These are phyloP conservation scores for Ochotona curzoniae DNA, from an alignment of 2,113 vertebrate genomes.

Conservation along the genomic window DNA sequence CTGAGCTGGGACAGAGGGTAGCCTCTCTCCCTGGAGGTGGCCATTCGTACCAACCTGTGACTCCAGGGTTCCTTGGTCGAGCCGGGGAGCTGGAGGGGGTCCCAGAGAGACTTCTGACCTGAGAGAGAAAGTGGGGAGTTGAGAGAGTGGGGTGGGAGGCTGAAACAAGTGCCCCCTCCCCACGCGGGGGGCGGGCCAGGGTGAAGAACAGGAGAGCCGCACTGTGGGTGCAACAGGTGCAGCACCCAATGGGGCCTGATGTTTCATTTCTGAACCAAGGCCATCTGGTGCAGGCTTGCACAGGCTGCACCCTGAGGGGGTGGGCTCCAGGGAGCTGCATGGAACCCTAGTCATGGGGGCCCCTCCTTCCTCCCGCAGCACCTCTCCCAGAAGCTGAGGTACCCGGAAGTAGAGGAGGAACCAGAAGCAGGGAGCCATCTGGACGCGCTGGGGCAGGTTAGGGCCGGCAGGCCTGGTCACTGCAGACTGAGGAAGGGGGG, in stretches of 20 bases:
- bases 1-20: neutral
- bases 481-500: neutral
- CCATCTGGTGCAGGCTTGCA: neutral
- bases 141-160: neutral
- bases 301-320: neutral
- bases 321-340: neutral
- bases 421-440: neutral
- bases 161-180: neutral
- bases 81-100: constrained; percentile 69
- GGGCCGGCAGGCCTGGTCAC: neutral
- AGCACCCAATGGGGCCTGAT: neutral
- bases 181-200: too few relatives aligned
- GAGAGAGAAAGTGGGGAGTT: neutral
- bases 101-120: constrained; percentile 71
- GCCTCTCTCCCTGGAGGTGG: neutral
- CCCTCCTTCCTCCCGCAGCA: neutral
- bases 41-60: constrained; percentile 55
- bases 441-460: neutral
- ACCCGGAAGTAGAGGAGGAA: constrained; percentile 55
- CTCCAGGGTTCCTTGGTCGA: neutral
- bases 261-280: neutral
- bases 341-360: neutral
- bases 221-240: neutral
- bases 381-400: neutral
- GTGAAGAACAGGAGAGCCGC: too few relatives aligned